Conservation (phyloP, 2,888 invertebrate genomes). For the Argyra leucocephala region DNA sequence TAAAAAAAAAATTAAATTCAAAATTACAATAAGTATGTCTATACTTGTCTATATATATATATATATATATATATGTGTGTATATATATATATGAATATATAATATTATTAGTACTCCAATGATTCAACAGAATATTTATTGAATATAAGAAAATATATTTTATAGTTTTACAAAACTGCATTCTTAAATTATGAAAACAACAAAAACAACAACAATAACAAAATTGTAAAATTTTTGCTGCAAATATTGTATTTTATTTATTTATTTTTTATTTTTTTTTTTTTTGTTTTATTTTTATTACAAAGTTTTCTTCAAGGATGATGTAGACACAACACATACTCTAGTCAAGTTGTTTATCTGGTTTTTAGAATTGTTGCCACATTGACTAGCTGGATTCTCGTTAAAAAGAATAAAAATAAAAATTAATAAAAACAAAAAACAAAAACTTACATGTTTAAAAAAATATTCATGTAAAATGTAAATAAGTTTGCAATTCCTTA, state of each 20-base stretch:
- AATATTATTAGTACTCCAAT: neutral
- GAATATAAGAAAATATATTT: neutral
- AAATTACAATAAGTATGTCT: too few species aligned
- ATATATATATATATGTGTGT: too few species aligned
- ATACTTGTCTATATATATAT: too few species aligned
- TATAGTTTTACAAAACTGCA: neutral
- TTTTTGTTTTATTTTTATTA: neutral
- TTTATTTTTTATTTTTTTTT: too few species aligned
- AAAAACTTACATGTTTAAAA: neutral
- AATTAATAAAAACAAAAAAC: too few species aligned
- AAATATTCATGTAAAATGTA: neutral
- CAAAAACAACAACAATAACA: too few species aligned
- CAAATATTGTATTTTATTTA: too few species aligned
- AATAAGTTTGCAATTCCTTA: neutral
- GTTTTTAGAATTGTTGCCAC: constrained; percentile 1
- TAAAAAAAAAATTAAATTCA: too few species aligned
- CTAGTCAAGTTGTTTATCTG: neutral
- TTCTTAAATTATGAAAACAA: neutral
- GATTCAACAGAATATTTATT: neutral
- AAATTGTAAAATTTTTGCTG: too few species aligned
- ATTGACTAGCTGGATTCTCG: neutral
- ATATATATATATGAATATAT: too few species aligned
- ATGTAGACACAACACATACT: too few species aligned
- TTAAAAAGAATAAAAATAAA: neutral
- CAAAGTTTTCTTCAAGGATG: neutral